A percentile compares a stretch with the other conserved stretches of the same genome.
Conservation (phyloP, 2,888 invertebrate species). For the Apamea sordens region DNA sequence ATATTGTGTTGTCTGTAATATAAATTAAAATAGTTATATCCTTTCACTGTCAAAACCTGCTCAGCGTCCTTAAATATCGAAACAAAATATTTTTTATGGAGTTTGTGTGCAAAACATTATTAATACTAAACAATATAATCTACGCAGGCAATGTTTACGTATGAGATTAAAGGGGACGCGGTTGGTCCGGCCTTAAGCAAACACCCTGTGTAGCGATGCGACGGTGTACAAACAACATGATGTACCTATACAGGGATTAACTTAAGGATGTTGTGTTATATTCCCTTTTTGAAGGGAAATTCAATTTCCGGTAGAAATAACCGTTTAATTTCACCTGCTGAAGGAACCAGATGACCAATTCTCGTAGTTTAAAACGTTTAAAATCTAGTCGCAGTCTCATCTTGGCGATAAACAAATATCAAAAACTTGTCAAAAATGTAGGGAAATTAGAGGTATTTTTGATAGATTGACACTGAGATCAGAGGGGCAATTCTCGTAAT, state of each 20-base stretch:
- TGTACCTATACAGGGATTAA: constrained; percentile 46
- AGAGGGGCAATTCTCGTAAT: too few species aligned
- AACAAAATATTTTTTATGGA: constrained; percentile 9
- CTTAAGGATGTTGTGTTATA: constrained; percentile 34
- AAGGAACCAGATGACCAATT: not conserved
- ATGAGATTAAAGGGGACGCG: constrained; percentile 60
- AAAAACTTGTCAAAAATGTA: too few species aligned
- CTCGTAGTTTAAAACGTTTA: too few species aligned
- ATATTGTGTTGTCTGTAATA: not conserved
- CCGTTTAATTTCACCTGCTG: not conserved
- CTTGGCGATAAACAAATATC: too few species aligned
- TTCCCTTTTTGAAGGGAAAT: constrained; percentile 21
- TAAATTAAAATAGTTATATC: not conserved
- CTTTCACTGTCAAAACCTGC: too few species aligned
- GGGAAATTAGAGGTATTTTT: too few species aligned
- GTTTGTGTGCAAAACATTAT: constrained; percentile 53
- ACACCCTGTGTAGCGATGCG: constrained; percentile 49
- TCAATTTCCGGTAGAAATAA: not conserved
- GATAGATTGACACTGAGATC: too few species aligned
- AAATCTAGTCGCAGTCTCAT: too few species aligned
- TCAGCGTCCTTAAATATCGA: not conserved
- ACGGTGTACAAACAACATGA: constrained; percentile 44
- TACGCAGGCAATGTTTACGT: constrained; percentile 55
- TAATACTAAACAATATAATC: constrained; percentile 63
- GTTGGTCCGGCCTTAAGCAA: constrained; percentile 57